A percentile compares a stretch with the other conserved stretches of the same genome.
Evolutionary conservation across 2,797 vertebrate species (phyloP).

Genomic region (Sparus aurata): DNA sequence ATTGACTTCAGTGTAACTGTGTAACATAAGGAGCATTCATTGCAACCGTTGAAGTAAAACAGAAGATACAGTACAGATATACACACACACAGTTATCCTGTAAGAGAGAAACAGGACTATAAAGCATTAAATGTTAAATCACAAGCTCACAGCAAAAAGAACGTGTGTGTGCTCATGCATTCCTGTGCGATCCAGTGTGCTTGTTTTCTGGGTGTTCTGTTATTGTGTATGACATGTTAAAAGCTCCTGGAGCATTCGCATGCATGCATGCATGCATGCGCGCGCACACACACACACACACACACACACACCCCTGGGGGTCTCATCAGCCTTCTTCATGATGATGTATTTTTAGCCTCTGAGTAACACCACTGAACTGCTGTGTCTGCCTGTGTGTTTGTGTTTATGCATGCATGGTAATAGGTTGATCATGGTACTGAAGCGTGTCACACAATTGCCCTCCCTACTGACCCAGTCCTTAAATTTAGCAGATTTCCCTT

Average conservation of each 20-base stretch:
- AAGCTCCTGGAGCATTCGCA: conserved; percentile 23
- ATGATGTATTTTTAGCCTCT: conserved; percentile 73
- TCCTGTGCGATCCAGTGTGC: not conserved
- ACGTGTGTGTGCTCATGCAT: not conserved
- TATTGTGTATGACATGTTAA: conserved; percentile 44
- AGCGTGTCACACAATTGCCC: conserved; percentile 34
- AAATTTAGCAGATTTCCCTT: conserved; percentile 3
- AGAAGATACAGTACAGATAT: not conserved
- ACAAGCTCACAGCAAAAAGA: conserved; percentile 7
- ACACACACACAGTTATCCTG: not conserved
- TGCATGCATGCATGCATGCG: not conserved
- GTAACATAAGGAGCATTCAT: not conserved
- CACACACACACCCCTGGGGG: conserved; percentile 35
- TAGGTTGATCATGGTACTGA: conserved; percentile 33
- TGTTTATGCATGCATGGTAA: conserved; percentile 51
- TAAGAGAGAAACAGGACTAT: not conserved
- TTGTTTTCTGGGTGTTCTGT: conserved; percentile 15
- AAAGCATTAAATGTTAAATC: conserved; percentile 10
- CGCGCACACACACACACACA: conserved; percentile 3
- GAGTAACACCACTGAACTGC: conserved; percentile 55
- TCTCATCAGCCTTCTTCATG: conserved; percentile 44
- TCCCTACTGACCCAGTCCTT: conserved; percentile 54
- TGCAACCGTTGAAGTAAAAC: not conserved
- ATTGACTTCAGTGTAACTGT: not conserved
- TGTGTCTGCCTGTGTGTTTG: conserved; percentile 27